Evolutionary conservation across 2,113 vertebrate species (phyloP).

Genomic region (Felis chaus): DNA sequence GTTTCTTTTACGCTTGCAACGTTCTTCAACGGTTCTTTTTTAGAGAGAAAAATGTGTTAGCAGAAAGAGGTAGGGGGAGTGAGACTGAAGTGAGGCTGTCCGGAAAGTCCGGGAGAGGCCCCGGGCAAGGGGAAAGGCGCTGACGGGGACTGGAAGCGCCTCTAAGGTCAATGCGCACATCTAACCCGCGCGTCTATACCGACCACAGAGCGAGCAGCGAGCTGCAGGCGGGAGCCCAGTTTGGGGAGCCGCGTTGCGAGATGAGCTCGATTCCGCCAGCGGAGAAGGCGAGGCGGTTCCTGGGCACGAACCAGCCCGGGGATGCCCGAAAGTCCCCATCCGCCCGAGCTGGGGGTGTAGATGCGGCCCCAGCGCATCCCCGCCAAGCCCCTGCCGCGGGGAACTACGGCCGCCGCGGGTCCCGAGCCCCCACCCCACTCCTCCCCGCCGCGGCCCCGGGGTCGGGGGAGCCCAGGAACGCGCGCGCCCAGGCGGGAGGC

Average conservation of each 20-base stretch:
- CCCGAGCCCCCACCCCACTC: neutral
- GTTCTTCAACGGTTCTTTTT: constrained; percentile 24
- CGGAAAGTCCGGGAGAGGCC: neutral
- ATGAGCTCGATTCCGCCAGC: neutral
- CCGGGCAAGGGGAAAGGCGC: neutral
- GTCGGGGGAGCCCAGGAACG: neutral
- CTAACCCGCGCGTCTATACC: neutral
- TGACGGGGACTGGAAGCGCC: neutral
- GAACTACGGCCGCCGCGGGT: neutral
- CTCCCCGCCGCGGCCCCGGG: neutral
- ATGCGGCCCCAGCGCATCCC: neutral
- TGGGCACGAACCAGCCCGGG: neutral
- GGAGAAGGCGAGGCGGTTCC: neutral
- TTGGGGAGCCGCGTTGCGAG: neutral
- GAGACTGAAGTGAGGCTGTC: neutral
- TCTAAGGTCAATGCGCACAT: neutral
- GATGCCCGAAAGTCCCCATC: neutral
- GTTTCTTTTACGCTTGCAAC: constrained; percentile 11
- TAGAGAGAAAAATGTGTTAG: neutral
- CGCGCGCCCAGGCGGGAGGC: neutral
- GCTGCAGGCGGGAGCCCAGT: neutral
- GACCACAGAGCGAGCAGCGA: neutral
- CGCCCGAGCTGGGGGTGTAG: neutral
- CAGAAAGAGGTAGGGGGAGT: neutral
- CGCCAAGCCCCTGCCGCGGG: neutral